Evolutionary conservation across 2,797 vertebrate species (phyloP).

Genomic region (Chiroxiphia lanceolata): DNA sequence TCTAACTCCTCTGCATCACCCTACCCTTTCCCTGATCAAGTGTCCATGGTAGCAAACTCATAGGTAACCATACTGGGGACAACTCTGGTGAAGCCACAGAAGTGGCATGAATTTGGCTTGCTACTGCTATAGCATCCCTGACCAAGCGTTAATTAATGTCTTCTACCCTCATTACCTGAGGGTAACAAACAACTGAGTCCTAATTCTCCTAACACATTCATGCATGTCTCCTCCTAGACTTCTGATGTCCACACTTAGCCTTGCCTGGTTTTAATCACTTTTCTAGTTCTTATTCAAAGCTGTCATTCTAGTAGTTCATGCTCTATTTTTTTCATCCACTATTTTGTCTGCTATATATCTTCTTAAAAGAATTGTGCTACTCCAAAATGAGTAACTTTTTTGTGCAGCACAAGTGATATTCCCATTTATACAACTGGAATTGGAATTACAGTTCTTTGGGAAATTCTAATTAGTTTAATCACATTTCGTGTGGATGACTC

Average conservation of each 20-base stretch:
- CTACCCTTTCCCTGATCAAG: neutral
- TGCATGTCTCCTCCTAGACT: neutral
- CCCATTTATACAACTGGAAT: neutral
- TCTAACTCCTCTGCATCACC: neutral
- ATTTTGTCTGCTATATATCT: neutral
- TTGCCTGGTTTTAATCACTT: neutral
- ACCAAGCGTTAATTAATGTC: neutral
- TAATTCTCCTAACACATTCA: neutral
- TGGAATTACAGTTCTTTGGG: neutral
- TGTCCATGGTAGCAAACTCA: neutral
- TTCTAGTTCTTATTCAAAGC: neutral
- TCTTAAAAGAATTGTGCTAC: neutral
- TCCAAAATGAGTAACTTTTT: neutral
- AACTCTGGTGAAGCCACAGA: neutral
- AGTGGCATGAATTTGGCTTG: fast-evolving
- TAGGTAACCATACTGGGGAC: neutral
- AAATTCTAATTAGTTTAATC: neutral
- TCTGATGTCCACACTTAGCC: neutral
- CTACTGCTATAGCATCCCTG: neutral
- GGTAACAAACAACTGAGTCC: neutral
- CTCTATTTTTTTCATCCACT: neutral
- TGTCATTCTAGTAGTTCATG: neutral
- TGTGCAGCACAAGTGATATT: neutral
- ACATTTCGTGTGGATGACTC: neutral
- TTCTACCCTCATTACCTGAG: neutral